Conservation (phyloP, 2,888 invertebrate species). For the Xylota segnis region DNA sequence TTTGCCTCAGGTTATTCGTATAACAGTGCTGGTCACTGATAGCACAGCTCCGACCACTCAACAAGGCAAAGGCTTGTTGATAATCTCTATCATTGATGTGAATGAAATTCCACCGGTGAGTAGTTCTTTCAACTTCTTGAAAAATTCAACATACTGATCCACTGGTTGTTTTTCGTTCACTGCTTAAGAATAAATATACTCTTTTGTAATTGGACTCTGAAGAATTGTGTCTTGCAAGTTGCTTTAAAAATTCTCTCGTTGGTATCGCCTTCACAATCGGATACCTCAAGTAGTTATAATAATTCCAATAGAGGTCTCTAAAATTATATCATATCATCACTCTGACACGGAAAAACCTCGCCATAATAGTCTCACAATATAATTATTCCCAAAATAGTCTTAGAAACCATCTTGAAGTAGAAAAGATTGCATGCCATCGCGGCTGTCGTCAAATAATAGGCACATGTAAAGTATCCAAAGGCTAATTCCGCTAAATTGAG, state of each 20-base stretch:
- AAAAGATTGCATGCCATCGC: constrained; percentile 70
- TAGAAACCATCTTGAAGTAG: constrained; percentile 78
- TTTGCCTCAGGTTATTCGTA: constrained; percentile 86
- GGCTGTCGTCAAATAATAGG: constrained; percentile 77
- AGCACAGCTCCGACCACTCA: constrained; percentile 91
- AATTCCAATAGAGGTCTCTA: constrained; percentile 80
- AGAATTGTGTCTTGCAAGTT: background rate
- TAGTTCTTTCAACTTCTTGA: background rate
- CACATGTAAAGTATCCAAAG: constrained; percentile 79
- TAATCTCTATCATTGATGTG: constrained; percentile 89
- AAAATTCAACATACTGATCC: background rate
- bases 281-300: constrained; percentile 78
- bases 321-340: constrained; percentile 4
- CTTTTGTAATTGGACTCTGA: background rate
- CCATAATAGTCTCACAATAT: constrained; percentile 78
- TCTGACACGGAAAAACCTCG: background rate
- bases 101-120: constrained; percentile 88
- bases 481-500: constrained; percentile 79
- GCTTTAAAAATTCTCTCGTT: constrained; percentile 47
- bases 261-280: constrained; percentile 23
- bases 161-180: background rate
- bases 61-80: constrained; percentile 88
- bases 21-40: constrained; percentile 92
- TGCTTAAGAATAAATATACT: background rate
- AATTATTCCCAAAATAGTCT: constrained; percentile 78